A percentile compares a stretch with the other conserved stretches of the same genome.
Conservation (phyloP, 2,797 vertebrate species). For the Gallinago stenura region DNA sequence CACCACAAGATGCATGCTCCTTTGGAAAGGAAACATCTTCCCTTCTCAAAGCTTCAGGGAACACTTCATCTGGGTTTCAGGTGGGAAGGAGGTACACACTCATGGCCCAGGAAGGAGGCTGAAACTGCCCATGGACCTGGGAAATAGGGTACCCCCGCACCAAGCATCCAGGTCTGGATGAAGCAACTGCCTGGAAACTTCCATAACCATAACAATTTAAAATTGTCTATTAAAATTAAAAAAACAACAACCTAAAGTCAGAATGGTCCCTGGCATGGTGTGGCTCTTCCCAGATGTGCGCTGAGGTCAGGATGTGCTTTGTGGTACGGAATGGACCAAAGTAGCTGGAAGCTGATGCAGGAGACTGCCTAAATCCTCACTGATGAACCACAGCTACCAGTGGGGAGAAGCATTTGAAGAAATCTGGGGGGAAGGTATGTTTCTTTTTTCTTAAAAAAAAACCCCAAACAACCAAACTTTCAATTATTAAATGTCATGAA, state of each 20-base stretch:
- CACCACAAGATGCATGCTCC: rapidly evolving
- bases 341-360: background rate
- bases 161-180: background rate
- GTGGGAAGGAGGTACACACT: background rate
- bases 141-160: rapidly evolving
- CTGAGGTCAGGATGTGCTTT: background rate
- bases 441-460: background rate
- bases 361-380: background rate
- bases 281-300: background rate
- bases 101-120: background rate
- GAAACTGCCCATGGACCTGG: background rate
- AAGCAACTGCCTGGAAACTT: background rate
- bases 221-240: background rate
- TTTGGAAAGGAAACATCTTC: background rate
- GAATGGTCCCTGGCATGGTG: rapidly evolving
- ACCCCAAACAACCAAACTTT: background rate
- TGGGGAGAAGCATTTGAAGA: background rate
- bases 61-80: background rate
- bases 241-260: background rate
- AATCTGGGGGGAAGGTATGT: background rate
- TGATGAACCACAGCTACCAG: background rate
- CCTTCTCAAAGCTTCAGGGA: background rate
- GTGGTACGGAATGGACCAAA: background rate
- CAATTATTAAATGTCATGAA: background rate
- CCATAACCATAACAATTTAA: background rate